Evolutionary conservation across 2,113 vertebrate genomes (phyloP).

Genomic region (Ursus arctos): DNA sequence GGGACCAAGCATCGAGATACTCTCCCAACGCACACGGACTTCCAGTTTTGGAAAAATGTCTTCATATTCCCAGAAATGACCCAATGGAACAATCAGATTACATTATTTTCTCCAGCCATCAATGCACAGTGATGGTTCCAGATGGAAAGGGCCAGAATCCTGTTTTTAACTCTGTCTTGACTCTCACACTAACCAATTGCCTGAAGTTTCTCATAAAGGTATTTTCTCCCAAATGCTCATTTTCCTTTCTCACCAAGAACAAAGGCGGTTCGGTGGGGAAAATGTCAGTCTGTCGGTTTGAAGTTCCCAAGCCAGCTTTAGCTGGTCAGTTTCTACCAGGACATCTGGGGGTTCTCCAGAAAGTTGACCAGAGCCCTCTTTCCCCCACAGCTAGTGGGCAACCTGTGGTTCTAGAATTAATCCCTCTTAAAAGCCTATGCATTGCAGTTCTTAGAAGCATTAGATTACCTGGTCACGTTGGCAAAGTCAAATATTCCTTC

Average conservation of each 20-base stretch:
- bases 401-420: background rate
- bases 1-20: background rate
- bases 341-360: background rate
- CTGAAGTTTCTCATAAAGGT: background rate
- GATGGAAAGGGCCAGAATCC: conserved; percentile 30
- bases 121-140: conserved; percentile 33
- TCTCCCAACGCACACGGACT: conserved; percentile 38
- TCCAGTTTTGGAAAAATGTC: conserved; percentile 81
- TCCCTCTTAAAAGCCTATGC: background rate
- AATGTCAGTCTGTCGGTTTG: background rate
- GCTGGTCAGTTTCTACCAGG: background rate
- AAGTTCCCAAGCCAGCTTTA: background rate
- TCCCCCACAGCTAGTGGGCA: background rate
- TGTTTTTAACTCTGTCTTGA: conserved; percentile 55
- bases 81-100: conserved; percentile 73
- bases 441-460: background rate
- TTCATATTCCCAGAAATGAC: conserved; percentile 84
- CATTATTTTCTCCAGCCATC: conserved; percentile 70
- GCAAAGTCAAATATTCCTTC: background rate
- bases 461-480: background rate
- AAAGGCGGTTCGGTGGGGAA: too few relatives aligned
- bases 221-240: background rate
- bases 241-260: background rate
- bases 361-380: background rate
- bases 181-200: background rate